These are phyloP conservation scores for Nephrotoma guestfalica DNA, from an alignment of 2,888 invertebrate species.

Conservation along the genomic window DNA sequence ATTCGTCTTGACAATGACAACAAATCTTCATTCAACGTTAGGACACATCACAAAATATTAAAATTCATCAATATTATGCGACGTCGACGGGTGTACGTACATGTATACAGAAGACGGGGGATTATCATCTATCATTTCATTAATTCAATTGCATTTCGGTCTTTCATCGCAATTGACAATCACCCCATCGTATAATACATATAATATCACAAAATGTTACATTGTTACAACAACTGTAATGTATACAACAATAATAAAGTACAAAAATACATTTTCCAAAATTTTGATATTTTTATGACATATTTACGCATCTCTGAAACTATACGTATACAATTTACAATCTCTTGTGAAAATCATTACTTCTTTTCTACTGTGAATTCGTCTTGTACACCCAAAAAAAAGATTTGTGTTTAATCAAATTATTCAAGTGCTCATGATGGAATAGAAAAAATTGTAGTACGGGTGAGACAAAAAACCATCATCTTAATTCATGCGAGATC, in stretches of 20 bases:
- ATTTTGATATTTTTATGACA: constrained; percentile 1
- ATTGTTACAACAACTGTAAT: background rate
- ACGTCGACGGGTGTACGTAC: background rate
- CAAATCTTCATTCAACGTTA: background rate
- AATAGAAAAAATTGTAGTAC: background rate
- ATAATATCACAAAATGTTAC: background rate
- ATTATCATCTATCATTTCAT: constrained; percentile 2
- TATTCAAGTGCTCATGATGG: background rate
- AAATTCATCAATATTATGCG: background rate
- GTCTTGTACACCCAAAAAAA: background rate
- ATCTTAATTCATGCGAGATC: background rate
- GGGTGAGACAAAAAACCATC: background rate
- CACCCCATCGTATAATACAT: background rate
- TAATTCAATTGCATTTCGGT: constrained; percentile 2
- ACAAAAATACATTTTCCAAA: background rate
- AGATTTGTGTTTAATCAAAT: background rate
- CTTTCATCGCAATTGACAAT: background rate
- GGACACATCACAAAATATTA: background rate
- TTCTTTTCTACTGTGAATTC: background rate
- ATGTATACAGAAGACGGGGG: background rate
- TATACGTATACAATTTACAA: background rate
- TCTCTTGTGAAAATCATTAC: background rate
- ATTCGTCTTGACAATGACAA: background rate
- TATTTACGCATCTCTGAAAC: background rate
- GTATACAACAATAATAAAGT: background rate